A percentile compares a stretch with the other conserved stretches of the same genome.
Conservation (phyloP, 1,140 invertebrate genomes). For the Drosophila azteca region DNA sequence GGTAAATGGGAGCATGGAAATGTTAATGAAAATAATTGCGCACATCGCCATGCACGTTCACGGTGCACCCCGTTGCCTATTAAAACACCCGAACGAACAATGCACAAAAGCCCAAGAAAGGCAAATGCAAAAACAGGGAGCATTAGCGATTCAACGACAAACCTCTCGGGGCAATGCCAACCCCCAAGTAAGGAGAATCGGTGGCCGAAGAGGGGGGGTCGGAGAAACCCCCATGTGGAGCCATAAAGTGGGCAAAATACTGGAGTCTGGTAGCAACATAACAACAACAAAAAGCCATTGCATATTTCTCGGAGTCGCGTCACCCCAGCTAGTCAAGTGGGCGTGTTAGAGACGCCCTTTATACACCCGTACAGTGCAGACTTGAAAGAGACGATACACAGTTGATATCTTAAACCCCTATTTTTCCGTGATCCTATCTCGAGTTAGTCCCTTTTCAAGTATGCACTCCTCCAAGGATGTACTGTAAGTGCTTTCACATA, state of each 20-base stretch:
- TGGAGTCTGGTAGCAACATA: slow-evolving; percentile 56
- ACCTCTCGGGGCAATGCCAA: slow-evolving; percentile 30
- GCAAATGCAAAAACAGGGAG: slow-evolving; percentile 44
- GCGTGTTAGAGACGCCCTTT: slow-evolving; percentile 38
- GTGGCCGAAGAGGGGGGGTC: slow-evolving; percentile 7
- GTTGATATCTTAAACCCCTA: too few species aligned
- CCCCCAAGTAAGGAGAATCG: background rate
- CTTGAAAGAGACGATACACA: too few species aligned
- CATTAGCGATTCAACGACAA: slow-evolving; percentile 20
- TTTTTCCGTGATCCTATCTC: too few species aligned
- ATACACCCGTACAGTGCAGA: background rate
- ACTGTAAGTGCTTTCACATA: background rate
- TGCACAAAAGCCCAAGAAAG: slow-evolving; percentile 62
- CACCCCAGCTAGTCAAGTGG: slow-evolving; percentile 58
- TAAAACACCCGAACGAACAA: slow-evolving; percentile 63
- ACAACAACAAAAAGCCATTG: slow-evolving; percentile 58
- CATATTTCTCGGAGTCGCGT: slow-evolving; percentile 65
- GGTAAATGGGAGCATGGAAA: slow-evolving; percentile 53
- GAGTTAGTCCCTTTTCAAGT: too few species aligned
- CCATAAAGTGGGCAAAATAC: slow-evolving; percentile 73
- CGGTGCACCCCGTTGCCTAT: slow-evolving; percentile 49
- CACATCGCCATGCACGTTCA: background rate
- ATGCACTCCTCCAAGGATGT: too few species aligned
- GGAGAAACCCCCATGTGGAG: slow-evolving; percentile 51
- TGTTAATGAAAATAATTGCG: slow-evolving; percentile 70